A percentile compares a stretch with the other conserved stretches of the same genome.
Conservation (phyloP, 2,888 invertebrate genomes). For the Pyralis farinalis region DNA sequence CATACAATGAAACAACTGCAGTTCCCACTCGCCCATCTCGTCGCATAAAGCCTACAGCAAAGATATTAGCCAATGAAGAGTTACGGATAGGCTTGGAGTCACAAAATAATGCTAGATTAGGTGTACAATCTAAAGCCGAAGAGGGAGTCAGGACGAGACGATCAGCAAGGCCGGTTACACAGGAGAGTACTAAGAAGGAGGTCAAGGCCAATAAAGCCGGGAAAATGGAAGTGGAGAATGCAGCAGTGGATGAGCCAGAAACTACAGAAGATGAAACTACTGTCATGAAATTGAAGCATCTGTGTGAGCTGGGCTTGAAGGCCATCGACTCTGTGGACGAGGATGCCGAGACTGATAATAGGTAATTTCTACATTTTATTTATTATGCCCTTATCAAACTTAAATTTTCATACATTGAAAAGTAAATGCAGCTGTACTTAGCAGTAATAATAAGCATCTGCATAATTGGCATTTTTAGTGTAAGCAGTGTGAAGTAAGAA, state of each 20-base stretch:
- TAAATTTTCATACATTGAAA: too few relatives aligned
- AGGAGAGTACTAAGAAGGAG: slow-evolving; percentile 12
- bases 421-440: too few relatives aligned
- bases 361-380: slow-evolving; percentile 8
- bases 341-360: slow-evolving; percentile 24
- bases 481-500: too few relatives aligned
- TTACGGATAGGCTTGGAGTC: slow-evolving; percentile 79
- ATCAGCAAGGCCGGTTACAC: slow-evolving; percentile 36
- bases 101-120: slow-evolving; percentile 78
- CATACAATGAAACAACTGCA: slow-evolving; percentile 76
- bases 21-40: slow-evolving; percentile 58
- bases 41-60: slow-evolving; percentile 84
- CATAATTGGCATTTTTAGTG: too few relatives aligned
- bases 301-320: slow-evolving; percentile 78
- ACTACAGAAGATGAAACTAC: slow-evolving; percentile 55
- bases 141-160: slow-evolving; percentile 60
- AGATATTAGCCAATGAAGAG: slow-evolving; percentile 84
- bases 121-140: slow-evolving; percentile 51
- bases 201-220: slow-evolving; percentile 19
- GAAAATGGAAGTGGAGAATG: slow-evolving; percentile 18
- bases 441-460: too few relatives aligned
- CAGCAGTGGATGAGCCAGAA: slow-evolving; percentile 29
- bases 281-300: slow-evolving; percentile 79
- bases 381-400: too few relatives aligned
- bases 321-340: slow-evolving; percentile 57